Conservation (phyloP, 2,113 vertebrate genomes). For the Steatornis caripensis region DNA sequence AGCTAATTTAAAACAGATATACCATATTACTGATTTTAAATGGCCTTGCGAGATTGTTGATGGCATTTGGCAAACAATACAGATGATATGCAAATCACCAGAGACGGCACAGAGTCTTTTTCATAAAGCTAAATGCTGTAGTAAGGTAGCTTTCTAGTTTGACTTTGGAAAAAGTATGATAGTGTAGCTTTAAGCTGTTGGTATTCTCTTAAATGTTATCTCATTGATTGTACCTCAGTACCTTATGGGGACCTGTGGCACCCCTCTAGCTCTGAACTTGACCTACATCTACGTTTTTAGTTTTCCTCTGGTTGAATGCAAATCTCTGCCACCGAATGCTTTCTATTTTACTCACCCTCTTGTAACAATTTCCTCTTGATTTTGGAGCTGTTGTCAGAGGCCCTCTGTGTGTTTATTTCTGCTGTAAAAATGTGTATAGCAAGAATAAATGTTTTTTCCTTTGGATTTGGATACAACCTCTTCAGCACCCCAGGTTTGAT, state of each 20-base stretch:
- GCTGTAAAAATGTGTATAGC: neutral
- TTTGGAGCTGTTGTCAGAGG: neutral
- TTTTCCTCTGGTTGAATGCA: neutral
- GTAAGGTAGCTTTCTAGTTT: neutral
- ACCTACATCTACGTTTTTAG: neutral
- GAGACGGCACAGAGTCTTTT: neutral
- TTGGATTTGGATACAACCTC: neutral
- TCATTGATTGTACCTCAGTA: neutral
- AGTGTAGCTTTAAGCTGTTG: neutral
- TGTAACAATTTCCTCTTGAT: neutral
- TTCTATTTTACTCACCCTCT: neutral
- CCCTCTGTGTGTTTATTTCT: neutral
- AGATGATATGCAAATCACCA: neutral
- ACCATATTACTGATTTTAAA: neutral
- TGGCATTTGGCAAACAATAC: constrained; percentile 28
- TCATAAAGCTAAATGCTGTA: neutral
- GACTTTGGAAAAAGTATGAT: neutral
- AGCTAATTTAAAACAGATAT: constrained; percentile 29
- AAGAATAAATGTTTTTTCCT: neutral
- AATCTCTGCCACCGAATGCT: neutral
- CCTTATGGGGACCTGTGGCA: neutral
- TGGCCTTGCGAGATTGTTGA: constrained; percentile 29
- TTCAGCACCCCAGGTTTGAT: neutral
- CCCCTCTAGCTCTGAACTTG: neutral
- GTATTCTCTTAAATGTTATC: neutral